Conservation (phyloP, 2,113 vertebrate genomes). For the Elgaria multicarinata region DNA sequence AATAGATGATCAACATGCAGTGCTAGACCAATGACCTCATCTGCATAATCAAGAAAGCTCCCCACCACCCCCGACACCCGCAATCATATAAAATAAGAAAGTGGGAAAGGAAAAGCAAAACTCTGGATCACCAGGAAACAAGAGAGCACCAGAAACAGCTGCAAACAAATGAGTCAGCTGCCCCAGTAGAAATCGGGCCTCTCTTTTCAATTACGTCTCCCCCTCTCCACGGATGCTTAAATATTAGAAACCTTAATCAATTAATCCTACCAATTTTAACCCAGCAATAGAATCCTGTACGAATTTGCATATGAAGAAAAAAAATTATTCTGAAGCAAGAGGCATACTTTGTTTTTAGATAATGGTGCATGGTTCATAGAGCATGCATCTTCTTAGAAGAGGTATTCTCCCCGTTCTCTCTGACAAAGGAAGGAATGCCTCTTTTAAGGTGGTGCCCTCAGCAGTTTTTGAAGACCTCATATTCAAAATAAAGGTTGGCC, state of each 20-base stretch:
- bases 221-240: neutral
- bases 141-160: neutral
- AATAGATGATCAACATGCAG: slow-evolving; percentile 58
- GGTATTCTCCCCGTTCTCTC: neutral
- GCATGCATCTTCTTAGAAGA: neutral
- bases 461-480: no score
- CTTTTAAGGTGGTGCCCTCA: no score
- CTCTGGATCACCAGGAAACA: slow-evolving; percentile 26
- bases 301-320: neutral
- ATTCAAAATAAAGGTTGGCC: neutral
- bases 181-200: neutral
- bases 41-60: slow-evolving; percentile 45
- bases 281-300: neutral
- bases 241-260: neutral
- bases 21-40: slow-evolving; percentile 54
- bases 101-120: slow-evolving; percentile 28
- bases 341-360: neutral
- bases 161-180: neutral
- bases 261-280: neutral
- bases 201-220: neutral
- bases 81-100: slow-evolving; percentile 45
- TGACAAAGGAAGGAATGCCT: no score
- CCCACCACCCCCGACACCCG: no score
- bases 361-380: neutral
- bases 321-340: neutral